These are phyloP conservation scores for Meloidogyne chitwoodi DNA, from an alignment of 1,140 invertebrate genomes.

Conservation along the genomic window DNA sequence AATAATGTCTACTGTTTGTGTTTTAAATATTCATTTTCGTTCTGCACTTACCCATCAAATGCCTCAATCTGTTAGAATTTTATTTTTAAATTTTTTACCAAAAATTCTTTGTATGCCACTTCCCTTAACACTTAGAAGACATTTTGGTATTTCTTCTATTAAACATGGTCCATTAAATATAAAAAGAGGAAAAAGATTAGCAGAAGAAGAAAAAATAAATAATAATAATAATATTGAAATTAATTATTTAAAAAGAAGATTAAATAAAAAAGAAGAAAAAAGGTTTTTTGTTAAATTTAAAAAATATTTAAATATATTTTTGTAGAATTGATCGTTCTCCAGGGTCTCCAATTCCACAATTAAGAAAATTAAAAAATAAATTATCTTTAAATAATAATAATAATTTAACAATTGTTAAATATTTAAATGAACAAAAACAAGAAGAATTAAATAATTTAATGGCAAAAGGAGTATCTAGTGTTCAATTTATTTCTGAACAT, in stretches of 20 bases:
- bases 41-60: conserved; percentile 81
- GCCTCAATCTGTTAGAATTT: conserved; percentile 84
- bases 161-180: background rate
- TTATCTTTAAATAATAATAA: too few species aligned
- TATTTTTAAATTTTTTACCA: conserved; percentile 88
- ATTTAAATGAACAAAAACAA: background rate
- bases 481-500: conserved; percentile 63
- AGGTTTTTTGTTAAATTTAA: too few species aligned
- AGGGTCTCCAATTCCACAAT: background rate
- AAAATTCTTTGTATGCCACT: conserved; percentile 22
- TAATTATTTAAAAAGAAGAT: background rate
- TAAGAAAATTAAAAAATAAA: background rate
- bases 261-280: background rate
- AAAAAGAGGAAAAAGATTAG: background rate
- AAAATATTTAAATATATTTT: too few species aligned
- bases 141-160: background rate
- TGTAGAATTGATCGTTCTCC: too few species aligned
- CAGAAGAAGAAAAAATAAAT: background rate
- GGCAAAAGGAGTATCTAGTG: background rate
- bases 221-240: background rate
- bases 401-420: too few species aligned
- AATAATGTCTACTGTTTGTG: conserved; percentile 73
- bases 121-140: background rate
- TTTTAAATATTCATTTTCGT: conserved; percentile 98
- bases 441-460: background rate